These are phyloP conservation scores for Amazona vittata DNA, from an alignment of 2,113 vertebrate species.

Conservation along the genomic window DNA sequence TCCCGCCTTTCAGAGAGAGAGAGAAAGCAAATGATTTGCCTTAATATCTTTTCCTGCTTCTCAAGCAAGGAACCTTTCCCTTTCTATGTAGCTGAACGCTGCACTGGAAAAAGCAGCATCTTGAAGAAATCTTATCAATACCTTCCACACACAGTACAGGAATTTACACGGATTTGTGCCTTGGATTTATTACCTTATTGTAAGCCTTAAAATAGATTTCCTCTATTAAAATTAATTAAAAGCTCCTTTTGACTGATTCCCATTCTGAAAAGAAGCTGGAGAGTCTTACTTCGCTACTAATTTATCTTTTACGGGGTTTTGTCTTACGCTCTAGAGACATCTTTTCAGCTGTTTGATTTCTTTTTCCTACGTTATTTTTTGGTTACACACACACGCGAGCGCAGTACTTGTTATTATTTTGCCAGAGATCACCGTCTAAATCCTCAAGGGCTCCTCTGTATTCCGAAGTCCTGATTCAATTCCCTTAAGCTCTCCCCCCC, in stretches of 20 bases:
- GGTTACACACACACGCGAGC: not conserved
- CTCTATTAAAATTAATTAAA: constrained; percentile 79
- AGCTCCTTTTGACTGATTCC: constrained; percentile 66
- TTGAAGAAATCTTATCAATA: constrained; percentile 70
- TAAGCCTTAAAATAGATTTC: constrained; percentile 74
- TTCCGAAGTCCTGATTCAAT: not conserved
- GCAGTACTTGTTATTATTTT: not conserved
- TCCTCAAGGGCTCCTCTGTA: not conserved
- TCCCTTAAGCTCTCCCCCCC: not conserved
- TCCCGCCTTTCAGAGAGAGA: not conserved
- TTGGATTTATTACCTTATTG: constrained; percentile 77
- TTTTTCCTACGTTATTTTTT: not conserved
- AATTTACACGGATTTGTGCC: constrained; percentile 76
- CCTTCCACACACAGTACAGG: constrained; percentile 51
- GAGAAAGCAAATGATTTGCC: not conserved
- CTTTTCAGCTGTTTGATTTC: not conserved
- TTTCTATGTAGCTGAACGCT: constrained; percentile 26
- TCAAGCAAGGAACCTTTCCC: constrained; percentile 29
- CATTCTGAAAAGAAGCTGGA: constrained; percentile 37
- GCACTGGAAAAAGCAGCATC: constrained; percentile 49
- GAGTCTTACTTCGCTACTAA: constrained; percentile 34
- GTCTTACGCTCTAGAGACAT: not conserved
- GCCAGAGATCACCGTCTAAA: not conserved
- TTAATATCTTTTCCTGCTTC: constrained; percentile 11
- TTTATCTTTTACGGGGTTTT: not conserved